Base-by-base conservation (phyloP, 2,888 invertebrate genomes). In the Erebia ligea region DNA sequence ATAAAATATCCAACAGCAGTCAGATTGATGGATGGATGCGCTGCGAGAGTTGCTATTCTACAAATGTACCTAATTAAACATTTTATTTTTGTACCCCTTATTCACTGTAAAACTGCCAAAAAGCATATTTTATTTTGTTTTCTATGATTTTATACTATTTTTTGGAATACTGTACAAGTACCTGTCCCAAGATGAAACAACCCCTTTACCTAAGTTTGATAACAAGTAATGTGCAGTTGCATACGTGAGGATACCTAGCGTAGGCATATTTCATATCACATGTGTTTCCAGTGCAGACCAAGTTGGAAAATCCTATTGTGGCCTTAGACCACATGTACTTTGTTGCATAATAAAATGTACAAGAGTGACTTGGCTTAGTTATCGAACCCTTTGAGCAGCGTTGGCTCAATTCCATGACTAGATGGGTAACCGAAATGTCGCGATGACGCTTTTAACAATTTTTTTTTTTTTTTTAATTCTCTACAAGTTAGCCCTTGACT, bases 281-380 rank as follows among this genome's bases (percentile, higher is more conserved):
- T 21, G 19, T 5, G 61, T 61, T 61, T 61, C 19, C 61, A 61
- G 17, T 40, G 17, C 59, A 62, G 61, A 62, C 2, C 59, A 40
- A 61, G 48, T 48, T 11, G 62, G 62, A 21, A 62, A 62, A 48
- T 21, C 62, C 62, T 48, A 48, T 48, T 48, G 48, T 48, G 62
- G 21, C 62, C 48, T 13, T 62, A 48, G 15, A 62, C 21, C 62
- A 62, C 62, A 62, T 48, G 48, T 62, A 48, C 8, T 62, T 48
- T 48, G 48, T 62, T 62, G 21, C 48, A 62, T 62, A 62, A 62
- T 21, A 62, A 21, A 48, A 34, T 34, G 34, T 40, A 42, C 19
- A 15, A 21, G 13, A 15, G 19, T 62, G 62, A 62, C 62, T 19
- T 21, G 8, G 62, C 13, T 2, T 25, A 56, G 5, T 25, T 56